Conservation (phyloP, 2,797 vertebrate species). For the Sciurus carolinensis region DNA sequence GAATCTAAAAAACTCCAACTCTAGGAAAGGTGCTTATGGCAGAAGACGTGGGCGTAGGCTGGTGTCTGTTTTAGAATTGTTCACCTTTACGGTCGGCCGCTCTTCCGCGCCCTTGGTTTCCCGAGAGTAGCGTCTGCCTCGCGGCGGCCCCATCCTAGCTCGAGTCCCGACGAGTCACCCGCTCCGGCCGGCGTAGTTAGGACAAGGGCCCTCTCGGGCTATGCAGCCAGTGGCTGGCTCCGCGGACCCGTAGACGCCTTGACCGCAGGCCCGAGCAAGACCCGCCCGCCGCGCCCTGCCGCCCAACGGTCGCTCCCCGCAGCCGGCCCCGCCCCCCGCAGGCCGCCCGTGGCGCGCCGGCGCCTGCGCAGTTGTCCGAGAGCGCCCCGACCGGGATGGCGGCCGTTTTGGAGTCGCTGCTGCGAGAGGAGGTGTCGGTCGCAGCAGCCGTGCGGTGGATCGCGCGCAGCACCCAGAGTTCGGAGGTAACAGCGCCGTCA, state of each 20-base stretch:
- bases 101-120: neutral
- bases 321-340: constrained; percentile 42
- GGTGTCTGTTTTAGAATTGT: neutral
- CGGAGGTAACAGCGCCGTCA: constrained; percentile 76
- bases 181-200: constrained; percentile 70
- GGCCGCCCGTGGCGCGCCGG: constrained; percentile 64
- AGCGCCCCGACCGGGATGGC: constrained; percentile 91
- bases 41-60: neutral
- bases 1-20: neutral
- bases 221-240: neutral
- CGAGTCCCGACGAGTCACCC: constrained; percentile 27
- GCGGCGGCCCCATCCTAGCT: constrained; percentile 48
- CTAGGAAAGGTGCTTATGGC: neutral
- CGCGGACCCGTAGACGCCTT: neutral
- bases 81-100: neutral
- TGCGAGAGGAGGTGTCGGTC: constrained; percentile 91
- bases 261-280: neutral
- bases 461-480: constrained; percentile 74
- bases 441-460: constrained; percentile 92
- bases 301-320: constrained; percentile 42
- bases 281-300: neutral
- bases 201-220: neutral
- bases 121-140: constrained; percentile 72
- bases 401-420: constrained; percentile 96
- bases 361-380: constrained; percentile 82